Base-by-base conservation (phyloP, 2,888 invertebrate species). In the Nephrocerus scutellatus region DNA sequence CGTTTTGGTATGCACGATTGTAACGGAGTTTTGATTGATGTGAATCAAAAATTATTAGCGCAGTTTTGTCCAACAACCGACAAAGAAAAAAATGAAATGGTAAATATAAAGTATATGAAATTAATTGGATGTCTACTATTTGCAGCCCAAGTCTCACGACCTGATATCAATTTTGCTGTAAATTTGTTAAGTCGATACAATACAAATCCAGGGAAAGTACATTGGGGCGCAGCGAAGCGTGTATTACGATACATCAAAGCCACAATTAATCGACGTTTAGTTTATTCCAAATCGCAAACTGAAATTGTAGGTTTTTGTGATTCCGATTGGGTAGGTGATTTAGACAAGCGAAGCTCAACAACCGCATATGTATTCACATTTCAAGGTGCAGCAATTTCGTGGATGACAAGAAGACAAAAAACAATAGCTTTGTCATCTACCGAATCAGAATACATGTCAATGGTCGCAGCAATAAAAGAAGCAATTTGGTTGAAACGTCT, bases 181-280 rank as follows among this genome's bases (percentile, higher is more conserved):
- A 47, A 41, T 21, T 12, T 36, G 15, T 24, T 49, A 8, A 44
- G 43, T 13, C 15, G 43, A 12, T 48, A 28, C 16, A 7, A n/a
- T 13, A 32, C 8, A 1, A 47, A 47, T 36, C 42, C 46, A 12
- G 45, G 45, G n/a, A 42, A 41, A 31, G 38, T 43, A 14, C 47
- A 48, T 19, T 51, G 49, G 46, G 29, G 21, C 12, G 46, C 47
- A 3, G 30, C 41, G 4, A 47, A 49, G 29, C 30, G 43, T 12
- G 41, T 48, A 6, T 24, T 48, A 14, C 20, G 46, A n/a, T 48
- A 48, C 13, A 29, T 49, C n/a, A 46, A 39, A 18, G 43, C 30
- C 6, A 30, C 30, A 15, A 30, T 39, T 6, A 24, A 32, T 16
- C 24, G 18, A 23, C 12, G 31, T 18, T 16, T 39, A 4, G 16